Evolutionary conservation across 1,140 invertebrate species (phyloP).

Genomic region (Leptinotarsa texana): DNA sequence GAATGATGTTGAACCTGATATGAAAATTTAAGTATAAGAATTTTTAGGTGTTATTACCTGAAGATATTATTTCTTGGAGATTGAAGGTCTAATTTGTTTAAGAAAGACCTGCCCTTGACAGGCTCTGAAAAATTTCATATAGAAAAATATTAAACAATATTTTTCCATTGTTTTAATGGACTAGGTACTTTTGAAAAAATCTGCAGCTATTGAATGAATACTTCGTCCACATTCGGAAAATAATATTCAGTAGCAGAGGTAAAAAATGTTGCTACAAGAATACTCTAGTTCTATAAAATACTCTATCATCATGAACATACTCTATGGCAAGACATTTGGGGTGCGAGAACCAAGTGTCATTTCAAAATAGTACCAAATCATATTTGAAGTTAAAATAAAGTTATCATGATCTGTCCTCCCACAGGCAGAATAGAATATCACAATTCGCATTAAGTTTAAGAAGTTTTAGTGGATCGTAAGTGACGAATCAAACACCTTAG

Average conservation of each 20-base stretch:
- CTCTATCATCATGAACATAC: conserved; percentile 4
- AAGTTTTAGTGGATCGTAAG: conserved; percentile 16
- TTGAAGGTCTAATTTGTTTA: no score
- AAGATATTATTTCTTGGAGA: no score
- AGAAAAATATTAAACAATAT: no score
- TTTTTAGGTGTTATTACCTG: no score
- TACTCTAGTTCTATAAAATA: conserved; percentile 29
- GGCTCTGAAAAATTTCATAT: no score
- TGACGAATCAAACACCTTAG: neutral
- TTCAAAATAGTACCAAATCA: conserved; percentile 38
- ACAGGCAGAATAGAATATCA: conserved; percentile 46
- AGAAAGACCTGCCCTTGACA: no score
- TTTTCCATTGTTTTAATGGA: no score
- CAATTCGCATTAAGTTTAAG: conserved; percentile 43
- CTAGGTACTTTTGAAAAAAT: no score
- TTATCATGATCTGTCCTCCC: conserved; percentile 33
- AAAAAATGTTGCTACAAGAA: conserved; percentile 34
- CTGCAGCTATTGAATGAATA: no score
- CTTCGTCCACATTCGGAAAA: conserved; percentile 12
- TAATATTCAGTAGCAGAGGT: conserved; percentile 36
- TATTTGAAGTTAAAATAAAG: conserved; percentile 34
- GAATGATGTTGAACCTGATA: no score
- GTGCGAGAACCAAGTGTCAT: conserved; percentile 36
- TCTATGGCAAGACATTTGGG: conserved; percentile 21
- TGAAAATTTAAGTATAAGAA: no score